Evolutionary conservation across 2,113 vertebrate genomes (phyloP), one percentile per base, ranked within the genome.

Genomic region (Meleagris gallopavo): DNA sequence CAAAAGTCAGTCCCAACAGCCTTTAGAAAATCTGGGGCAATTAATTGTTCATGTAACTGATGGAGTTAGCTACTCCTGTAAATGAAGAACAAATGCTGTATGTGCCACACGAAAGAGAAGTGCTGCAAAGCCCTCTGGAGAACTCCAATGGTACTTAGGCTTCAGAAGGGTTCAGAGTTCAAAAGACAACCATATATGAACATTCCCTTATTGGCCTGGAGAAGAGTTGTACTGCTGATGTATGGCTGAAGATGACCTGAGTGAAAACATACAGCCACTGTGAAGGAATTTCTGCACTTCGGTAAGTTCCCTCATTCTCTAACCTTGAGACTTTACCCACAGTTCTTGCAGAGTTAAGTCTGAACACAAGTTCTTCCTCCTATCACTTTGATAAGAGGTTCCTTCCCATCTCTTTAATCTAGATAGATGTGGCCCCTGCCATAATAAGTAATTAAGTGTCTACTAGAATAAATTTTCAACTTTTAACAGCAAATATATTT

Each of bases 191-290:
- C 9, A 3, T 20, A 1, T 10, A 21, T 25, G 48, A 11, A 58
- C n/a, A 40, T 4, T 1, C 3, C 6, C n/a, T 2, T 10, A 6
- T 7, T 21, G 25, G 11, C 13, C 54, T 87, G 38, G 15, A 64
- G 62, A 82, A 32, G 15, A 71, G 7, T 2, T 16, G 4, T 15
- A 25, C 16, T 75, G 52, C 34, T 60, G 54, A 60, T 16, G 9
- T 2, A 27, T 30, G 13, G 36, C 32, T 41, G 61, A 50, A 90
- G 41, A 36, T 6, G 29, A 65, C 11, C 34, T 6, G 27, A 74
- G 16, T 2, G 4, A 29, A 12, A 10, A 11, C 76, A 29, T 52
- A 48, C 2, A 22, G 22, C 1, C 29, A 30, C 13, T 22, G 6
- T 24, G 22, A 86, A 46, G 16, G 32, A 80, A 69, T 3, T 9